Evolutionary conservation across 2,888 invertebrate genomes (phyloP).

Genomic region (Lissocephala sabroskyi): DNA sequence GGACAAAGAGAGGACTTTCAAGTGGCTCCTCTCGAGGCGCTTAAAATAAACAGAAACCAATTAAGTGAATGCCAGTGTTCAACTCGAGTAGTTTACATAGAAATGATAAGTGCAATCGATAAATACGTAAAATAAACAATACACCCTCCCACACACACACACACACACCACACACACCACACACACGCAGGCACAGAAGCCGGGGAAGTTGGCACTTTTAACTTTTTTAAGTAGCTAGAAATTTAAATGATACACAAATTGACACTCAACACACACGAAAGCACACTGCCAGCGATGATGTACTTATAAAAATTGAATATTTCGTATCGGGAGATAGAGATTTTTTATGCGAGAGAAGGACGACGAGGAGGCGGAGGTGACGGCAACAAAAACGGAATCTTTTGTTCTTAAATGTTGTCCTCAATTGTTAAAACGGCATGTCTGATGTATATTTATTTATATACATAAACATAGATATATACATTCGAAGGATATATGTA

Average conservation of each 20-base stretch:
- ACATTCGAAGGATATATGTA: too few species aligned
- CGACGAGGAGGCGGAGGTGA: conserved; percentile 23
- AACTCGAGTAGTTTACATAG: not conserved
- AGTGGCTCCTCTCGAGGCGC: too few species aligned
- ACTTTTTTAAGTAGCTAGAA: conserved; percentile 37
- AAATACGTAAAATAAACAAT: conserved; percentile 29
- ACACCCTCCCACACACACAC: too few species aligned
- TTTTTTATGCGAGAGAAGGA: conserved; percentile 47
- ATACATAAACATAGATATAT: conserved; percentile 13
- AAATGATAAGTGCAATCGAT: conserved; percentile 5
- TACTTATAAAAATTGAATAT: conserved; percentile 34
- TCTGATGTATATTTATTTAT: not conserved
- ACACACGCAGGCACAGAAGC: too few species aligned
- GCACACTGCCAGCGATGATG: conserved; percentile 8
- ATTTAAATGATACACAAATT: conserved; percentile 18
- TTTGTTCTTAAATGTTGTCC: conserved; percentile 61
- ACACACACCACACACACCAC: not conserved
- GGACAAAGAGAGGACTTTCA: too few species aligned
- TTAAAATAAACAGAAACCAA: conserved; percentile 20
- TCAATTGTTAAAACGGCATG: conserved; percentile 43
- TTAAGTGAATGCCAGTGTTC: conserved; percentile 15
- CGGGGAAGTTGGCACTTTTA: too few species aligned
- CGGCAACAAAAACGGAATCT: conserved; percentile 53
- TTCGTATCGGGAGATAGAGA: too few species aligned
- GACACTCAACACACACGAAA: conserved; percentile 11